Conservation (phyloP, 2,888 invertebrate genomes). For the Amphipyra tragopoginis region DNA sequence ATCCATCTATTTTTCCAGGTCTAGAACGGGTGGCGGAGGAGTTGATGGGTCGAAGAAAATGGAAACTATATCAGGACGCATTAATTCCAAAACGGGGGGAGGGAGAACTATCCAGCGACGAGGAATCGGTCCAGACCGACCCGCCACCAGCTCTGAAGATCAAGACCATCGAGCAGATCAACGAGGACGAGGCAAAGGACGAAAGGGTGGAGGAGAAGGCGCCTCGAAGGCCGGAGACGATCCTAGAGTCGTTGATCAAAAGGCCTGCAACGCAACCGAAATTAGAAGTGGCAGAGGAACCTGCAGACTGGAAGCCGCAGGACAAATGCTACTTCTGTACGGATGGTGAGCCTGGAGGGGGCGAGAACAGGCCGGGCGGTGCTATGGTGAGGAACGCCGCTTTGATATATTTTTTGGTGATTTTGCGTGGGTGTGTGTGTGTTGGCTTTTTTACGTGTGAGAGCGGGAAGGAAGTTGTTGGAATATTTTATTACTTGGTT, state of each 20-base stretch:
- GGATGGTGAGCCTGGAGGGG: conserved; percentile 80
- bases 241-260: conserved; percentile 88
- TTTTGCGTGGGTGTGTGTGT: background rate
- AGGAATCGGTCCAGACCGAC: conserved; percentile 85
- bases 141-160: conserved; percentile 87
- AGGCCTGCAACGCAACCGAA: conserved; percentile 86
- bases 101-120: conserved; percentile 83
- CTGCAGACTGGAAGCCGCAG: conserved; percentile 94
- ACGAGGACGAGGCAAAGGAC: conserved; percentile 78
- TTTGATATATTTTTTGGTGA: background rate
- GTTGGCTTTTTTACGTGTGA: background rate
- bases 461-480: too few species aligned
- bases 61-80: conserved; percentile 97
- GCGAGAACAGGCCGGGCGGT: conserved; percentile 66
- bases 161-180: conserved; percentile 88
- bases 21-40: conserved; percentile 98
- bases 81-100: conserved; percentile 86
- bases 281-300: conserved; percentile 81
- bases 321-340: conserved; percentile 96
- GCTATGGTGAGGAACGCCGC: conserved; percentile 66
- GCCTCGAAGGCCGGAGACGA: conserved; percentile 84
- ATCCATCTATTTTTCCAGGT: conserved; percentile 89
- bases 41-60: conserved; percentile 99
- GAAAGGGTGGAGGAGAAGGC: conserved; percentile 60
- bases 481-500: too few species aligned